Conservation (phyloP, 2,113 vertebrate species). For the Gymnobelideus leadbeateri region DNA sequence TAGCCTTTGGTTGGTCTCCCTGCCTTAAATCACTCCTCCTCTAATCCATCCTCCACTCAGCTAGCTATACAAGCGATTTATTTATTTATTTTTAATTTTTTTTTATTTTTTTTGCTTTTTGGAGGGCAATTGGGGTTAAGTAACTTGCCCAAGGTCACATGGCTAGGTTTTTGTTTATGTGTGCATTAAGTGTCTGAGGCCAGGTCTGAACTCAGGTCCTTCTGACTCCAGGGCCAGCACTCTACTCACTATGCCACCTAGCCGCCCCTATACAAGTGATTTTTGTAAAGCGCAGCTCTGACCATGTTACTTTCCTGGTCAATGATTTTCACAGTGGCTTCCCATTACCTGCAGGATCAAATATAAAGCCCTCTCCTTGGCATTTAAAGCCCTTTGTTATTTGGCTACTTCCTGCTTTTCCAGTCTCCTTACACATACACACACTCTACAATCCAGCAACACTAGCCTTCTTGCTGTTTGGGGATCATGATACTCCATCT, state of each 20-base stretch:
- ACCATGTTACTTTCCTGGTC: background rate
- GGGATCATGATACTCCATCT: background rate
- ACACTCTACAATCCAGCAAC: background rate
- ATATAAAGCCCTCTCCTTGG: background rate
- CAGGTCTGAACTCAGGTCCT: no score
- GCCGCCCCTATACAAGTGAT: no score
- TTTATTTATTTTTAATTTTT: no score
- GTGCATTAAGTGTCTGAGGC: no score
- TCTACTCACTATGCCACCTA: no score
- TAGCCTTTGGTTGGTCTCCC: background rate
- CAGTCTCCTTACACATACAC: background rate
- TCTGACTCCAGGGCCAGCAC: no score
- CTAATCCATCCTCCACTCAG: background rate
- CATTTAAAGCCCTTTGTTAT: background rate
- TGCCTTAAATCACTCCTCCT: background rate
- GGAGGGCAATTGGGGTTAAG: no score
- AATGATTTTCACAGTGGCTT: background rate
- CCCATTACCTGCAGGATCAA: background rate
- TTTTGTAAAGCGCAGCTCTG: background rate
- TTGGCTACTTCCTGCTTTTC: background rate
- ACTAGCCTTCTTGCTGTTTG: background rate
- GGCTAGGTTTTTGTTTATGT: no score
- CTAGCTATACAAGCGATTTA: background rate
- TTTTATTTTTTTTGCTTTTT: no score
- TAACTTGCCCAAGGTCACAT: no score